These are phyloP conservation scores for Ceuthmochares aereus DNA, from an alignment of 2,113 vertebrate species.

Conservation along the genomic window DNA sequence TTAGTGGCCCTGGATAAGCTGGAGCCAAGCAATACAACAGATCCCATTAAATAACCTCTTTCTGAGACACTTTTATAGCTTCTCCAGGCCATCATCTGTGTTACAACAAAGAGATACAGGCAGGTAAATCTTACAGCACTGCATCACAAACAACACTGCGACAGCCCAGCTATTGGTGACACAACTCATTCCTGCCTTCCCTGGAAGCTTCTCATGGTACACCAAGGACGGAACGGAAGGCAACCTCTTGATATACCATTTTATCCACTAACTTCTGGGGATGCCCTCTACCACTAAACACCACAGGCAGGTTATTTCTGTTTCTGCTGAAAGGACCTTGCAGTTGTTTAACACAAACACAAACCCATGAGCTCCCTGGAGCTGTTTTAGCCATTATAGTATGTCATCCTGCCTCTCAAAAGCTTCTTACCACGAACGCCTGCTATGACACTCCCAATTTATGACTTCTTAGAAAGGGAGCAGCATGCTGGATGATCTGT, in stretches of 20 bases:
- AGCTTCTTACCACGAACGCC: accelerated
- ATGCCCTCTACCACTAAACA: too few species aligned
- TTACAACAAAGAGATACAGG: accelerated
- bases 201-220: not conserved
- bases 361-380: too few species aligned
- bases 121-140: not conserved
- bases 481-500: not conserved
- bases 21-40: not conserved
- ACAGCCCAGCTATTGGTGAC: not conserved
- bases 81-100: too few species aligned
- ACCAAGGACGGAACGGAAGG: not conserved
- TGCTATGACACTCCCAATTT: accelerated
- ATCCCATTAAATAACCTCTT: not conserved
- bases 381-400: accelerated
- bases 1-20: not conserved
- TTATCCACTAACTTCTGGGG: not conserved
- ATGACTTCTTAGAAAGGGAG: accelerated
- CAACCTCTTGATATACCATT: not conserved
- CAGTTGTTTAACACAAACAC: not conserved
- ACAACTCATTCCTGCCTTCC: not conserved
- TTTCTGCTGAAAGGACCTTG: not conserved
- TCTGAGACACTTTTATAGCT: not conserved
- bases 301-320: not conserved
- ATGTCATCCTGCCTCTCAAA: not conserved
- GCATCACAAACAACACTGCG: not conserved